Conservation (phyloP, 1,140 invertebrate species). For the Hyphantria cunea region DNA sequence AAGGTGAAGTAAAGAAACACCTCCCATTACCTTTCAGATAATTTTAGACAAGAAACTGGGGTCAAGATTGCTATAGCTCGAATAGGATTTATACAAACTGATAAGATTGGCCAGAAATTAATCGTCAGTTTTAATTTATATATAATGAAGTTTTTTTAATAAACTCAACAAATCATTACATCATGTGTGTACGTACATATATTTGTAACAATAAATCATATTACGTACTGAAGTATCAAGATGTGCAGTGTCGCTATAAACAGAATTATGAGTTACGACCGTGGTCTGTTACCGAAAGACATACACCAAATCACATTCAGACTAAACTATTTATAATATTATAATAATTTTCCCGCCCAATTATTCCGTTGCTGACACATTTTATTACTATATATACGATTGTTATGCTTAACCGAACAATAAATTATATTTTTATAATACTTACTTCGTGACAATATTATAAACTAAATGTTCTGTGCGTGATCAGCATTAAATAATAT, state of each 20-base stretch:
- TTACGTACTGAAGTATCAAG: slow-evolving; percentile 52
- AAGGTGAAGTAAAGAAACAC: no score
- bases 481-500: slow-evolving; percentile 48
- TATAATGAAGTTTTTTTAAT: no score
- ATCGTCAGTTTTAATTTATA: no score
- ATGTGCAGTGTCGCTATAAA: slow-evolving; percentile 30
- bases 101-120: no score
- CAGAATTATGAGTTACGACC: slow-evolving; percentile 73
- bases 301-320: slow-evolving; percentile 71
- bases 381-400: slow-evolving; percentile 76
- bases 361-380: slow-evolving; percentile 74
- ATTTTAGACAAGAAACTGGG: no score
- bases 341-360: slow-evolving; percentile 79
- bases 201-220: not conserved
- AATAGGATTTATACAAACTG: no score
- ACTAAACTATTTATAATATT: slow-evolving; percentile 81
- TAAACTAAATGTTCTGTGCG: slow-evolving; percentile 54
- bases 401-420: slow-evolving; percentile 57
- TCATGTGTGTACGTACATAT: no score
- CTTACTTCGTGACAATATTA: slow-evolving; percentile 47
- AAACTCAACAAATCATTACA: no score
- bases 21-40: no score
- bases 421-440: slow-evolving; percentile 69
- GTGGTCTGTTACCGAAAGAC: slow-evolving; percentile 63
- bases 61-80: no score